Evolutionary conservation across 2,888 invertebrate species (phyloP).

Genomic region (Dimorphilus gyrociliatus): DNA sequence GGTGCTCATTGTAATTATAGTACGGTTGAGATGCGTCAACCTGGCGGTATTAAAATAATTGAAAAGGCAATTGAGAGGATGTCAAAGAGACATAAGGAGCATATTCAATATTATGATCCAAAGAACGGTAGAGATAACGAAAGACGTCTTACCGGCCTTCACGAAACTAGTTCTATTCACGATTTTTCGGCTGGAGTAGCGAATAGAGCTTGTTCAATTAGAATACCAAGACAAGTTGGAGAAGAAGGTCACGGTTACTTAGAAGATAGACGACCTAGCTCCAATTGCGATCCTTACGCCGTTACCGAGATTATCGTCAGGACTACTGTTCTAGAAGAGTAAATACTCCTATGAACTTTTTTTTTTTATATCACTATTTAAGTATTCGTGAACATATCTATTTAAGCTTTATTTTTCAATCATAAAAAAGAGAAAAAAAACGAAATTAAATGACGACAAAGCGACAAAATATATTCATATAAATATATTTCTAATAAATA

Average conservation of each 20-base stretch:
- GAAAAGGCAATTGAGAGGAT: conserved; percentile 84
- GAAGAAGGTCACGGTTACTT: conserved; percentile 55
- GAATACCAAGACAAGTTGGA: conserved; percentile 57
- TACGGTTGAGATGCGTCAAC: conserved; percentile 66
- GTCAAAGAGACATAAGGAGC: conserved; percentile 69
- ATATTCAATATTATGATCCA: conserved; percentile 86
- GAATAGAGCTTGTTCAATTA: conserved; percentile 73
- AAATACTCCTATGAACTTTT: not conserved
- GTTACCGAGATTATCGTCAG: conserved; percentile 15
- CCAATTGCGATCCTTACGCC: conserved; percentile 18
- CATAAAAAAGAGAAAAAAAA: no score
- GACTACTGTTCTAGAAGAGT: conserved; percentile 12
- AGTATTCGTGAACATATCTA: no score
- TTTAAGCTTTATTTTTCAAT: no score
- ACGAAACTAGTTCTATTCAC: conserved; percentile 84
- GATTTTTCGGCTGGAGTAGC: conserved; percentile 78
- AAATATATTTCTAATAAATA: no score
- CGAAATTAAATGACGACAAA: no score
- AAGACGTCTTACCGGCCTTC: conserved; percentile 67
- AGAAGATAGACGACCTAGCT: conserved; percentile 57
- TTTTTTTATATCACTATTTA: no score
- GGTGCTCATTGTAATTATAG: conserved; percentile 90
- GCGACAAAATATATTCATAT: no score
- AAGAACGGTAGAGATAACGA: conserved; percentile 85
- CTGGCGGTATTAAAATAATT: conserved; percentile 46